Evolutionary conservation across 2,888 invertebrate species (phyloP), one percentile per base, ranked within the genome.

Genomic region (Chrysopilus asiliformis): DNA sequence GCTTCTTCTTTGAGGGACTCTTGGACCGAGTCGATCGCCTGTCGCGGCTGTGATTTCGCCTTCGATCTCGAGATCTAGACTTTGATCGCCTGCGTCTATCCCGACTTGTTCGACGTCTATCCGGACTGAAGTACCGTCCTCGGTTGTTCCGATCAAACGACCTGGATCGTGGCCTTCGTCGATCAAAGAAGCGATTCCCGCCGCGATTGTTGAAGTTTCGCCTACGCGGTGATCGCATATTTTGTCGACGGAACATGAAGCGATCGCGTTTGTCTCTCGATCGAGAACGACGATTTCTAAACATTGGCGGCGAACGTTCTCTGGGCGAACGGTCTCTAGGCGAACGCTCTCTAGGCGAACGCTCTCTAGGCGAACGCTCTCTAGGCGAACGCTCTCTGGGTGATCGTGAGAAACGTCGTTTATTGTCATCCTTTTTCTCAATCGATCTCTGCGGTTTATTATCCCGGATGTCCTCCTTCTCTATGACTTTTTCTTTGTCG

Each of bases 141-240:
- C 56, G 59, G 9, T 57, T 53, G 39, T 51, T 55, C 18, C 50
- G 51, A 34, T 58, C 56, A 36, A 51, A 50, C 2, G 59, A 58
- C 4, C 55, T 52, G 2, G 53, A 53, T 14, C 57, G 51, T 24
- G 41, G 44, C 4, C 58, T 51, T 14, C 53, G 49, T 0, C 57
- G 48, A 41, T 57, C 59, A 38, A 59, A 60, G 12, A 27, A 26
- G 24, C 16, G 14, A 35, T 36, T 56, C 3, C 52, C 53, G n/a
- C 56, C 49, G 20, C 49, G 49, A 32, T 48, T 48, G 16, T 40
- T 39, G 22, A 52, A 53, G 32, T 51, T 49, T 10, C 57, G 52
- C 3, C 57, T 46, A 2, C 49, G 45, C 3, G 60, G 58, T 2
- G 59, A 57, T 4, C 56, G 52, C 34, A 53, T 50, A 18, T 50